Base-by-base conservation (phyloP, 2,888 invertebrate genomes). In the Tachina fera region DNA sequence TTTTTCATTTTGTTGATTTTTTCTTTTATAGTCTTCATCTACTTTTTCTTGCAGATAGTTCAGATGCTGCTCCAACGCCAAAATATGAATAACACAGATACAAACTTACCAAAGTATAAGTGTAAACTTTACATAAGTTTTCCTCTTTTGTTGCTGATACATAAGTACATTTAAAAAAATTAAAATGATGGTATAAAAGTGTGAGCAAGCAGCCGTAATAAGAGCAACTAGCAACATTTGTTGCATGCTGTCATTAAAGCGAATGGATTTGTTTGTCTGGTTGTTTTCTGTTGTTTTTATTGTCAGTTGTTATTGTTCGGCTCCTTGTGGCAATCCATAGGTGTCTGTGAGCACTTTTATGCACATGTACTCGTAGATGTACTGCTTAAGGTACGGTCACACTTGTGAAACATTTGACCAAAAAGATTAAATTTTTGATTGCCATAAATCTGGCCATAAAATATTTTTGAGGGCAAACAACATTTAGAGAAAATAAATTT, bases 181-280 rank as follows among this genome's bases (percentile, higher is more conserved):
- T 31, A 49, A 63, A 61, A 49, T 70, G 14, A 13, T 56, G 39
- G 22, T 47, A 56, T 19, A 16, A 56, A 71, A 63, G 58, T 51
- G 65, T 43, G 71, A 71, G 49, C 63, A n/a, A 71, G 43, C 63
- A 19, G 41, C 51, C 11, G 53, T 65, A 75, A 65, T 75, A 65
- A 65, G 63, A 75, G 75, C 43, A 75, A 74, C 74, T 58, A 45
- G 78, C 83, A 83, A 70, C 83, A 83, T 78, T 83, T 83, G 78
- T 83, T 83, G 83, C 83, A 83, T 83, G 74, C 74, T 79, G 83
- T 83, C 78, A 78, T 83, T 78, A 78, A 74, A 51, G 63, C 51
- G 43, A 51, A 60, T 60, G 43, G 41, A 47, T 72, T 22, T 70
- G 78, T 68, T 31, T 70, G 58, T 56, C 58, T 67, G 51, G 63